Conservation (phyloP, 2,797 vertebrate genomes). For the Aeoliscus strigatus region DNA sequence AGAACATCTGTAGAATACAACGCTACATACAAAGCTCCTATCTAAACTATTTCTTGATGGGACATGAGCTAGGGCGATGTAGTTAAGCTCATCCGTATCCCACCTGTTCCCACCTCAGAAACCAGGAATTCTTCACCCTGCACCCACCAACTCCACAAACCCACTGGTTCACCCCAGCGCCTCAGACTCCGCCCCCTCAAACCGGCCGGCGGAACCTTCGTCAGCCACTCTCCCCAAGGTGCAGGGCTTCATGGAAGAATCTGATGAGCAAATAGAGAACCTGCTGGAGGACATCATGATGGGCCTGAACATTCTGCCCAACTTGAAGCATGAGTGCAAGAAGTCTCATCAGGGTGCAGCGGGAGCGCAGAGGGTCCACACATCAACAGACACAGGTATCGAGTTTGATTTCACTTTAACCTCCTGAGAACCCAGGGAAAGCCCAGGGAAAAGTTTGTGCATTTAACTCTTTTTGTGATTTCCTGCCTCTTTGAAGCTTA, state of each 20-base stretch:
- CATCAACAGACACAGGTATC: conserved; percentile 31
- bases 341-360: neutral
- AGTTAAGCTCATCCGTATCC: neutral
- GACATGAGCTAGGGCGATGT: too few species aligned
- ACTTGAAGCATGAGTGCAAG: conserved; percentile 25
- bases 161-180: neutral
- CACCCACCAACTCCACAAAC: neutral
- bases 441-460: too few species aligned
- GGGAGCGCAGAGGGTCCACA: conserved; percentile 3
- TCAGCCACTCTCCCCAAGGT: conserved; percentile 1
- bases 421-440: too few species aligned
- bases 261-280: conserved; percentile 63
- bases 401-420: neutral
- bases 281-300: conserved; percentile 73
- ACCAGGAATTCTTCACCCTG: conserved; percentile 1
- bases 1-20: too few species aligned
- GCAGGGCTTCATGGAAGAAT: conserved; percentile 44
- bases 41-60: too few species aligned
- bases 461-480: too few species aligned
- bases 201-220: conserved; percentile 3
- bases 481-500: too few species aligned
- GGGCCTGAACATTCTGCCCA: conserved; percentile 66
- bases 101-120: neutral
- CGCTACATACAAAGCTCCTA: too few species aligned
- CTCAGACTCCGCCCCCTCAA: neutral